Conservation (phyloP, 1,140 invertebrate species). For the Trigoniulus corallinus region DNA sequence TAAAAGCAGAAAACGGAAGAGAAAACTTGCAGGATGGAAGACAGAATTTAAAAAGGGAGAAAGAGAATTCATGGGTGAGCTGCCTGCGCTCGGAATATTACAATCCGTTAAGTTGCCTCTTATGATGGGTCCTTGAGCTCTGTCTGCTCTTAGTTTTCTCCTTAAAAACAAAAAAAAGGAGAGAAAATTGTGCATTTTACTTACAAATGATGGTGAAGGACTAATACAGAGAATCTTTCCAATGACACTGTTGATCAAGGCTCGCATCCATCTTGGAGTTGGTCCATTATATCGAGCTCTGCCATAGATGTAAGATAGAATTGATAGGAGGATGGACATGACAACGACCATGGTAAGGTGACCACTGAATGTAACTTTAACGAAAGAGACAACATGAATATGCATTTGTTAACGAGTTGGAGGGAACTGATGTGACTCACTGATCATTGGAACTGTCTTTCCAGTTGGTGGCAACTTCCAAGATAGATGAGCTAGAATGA, state of each 20-base stretch:
- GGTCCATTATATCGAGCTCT: neutral
- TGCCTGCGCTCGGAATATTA: too few relatives aligned
- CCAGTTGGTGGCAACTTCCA: slow-evolving; percentile 39
- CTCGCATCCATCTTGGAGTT: neutral
- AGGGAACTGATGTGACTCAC: slow-evolving; percentile 21
- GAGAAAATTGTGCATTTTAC: too few relatives aligned
- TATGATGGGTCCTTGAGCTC: too few relatives aligned
- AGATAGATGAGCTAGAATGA: slow-evolving; percentile 44
- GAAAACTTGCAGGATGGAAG: too few relatives aligned
- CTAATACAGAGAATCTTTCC: neutral
- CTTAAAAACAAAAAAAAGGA: too few relatives aligned
- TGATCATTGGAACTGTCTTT: slow-evolving; percentile 41
- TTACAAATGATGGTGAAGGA: too few relatives aligned
- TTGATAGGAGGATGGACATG: neutral
- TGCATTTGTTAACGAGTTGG: neutral
- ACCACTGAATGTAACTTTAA: neutral
- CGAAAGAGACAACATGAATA: neutral
- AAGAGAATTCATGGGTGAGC: too few relatives aligned
- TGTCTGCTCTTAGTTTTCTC: too few relatives aligned
- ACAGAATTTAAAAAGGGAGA: too few relatives aligned
- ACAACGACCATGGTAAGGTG: neutral
- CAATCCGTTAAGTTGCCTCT: too few relatives aligned
- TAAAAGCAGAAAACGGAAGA: too few relatives aligned
- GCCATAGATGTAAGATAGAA: neutral
- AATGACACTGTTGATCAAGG: neutral